phyloP scores from a whole-genome alignment of 2,797 vertebrate genomes.

The Scleropages formosus region DNA sequence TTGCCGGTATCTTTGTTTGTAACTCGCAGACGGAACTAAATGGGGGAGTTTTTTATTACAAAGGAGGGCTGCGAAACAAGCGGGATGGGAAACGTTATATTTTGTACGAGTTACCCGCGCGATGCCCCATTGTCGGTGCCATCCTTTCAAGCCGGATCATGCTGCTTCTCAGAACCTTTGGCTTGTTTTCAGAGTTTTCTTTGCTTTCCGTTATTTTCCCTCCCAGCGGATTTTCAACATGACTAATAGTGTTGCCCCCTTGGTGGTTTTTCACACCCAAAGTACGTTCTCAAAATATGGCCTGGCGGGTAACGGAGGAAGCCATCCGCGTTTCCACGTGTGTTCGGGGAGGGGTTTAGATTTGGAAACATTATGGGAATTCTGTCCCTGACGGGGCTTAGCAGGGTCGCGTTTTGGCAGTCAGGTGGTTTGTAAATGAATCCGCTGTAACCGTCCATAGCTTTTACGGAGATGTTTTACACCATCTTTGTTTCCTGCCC shows the following conservation, averaged over 20 bases:
- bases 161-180: conserved; percentile 8
- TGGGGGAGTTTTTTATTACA: too few relatives aligned
- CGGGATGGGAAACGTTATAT: too few relatives aligned
- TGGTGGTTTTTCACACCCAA: too few relatives aligned
- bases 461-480: too few relatives aligned
- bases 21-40: too few relatives aligned
- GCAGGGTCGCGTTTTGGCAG: not conserved
- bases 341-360: not conserved
- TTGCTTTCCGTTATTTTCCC: conserved; percentile 5
- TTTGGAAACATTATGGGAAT: not conserved
- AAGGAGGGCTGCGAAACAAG: too few relatives aligned
- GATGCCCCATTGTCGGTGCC: not conserved
- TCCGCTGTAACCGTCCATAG: too few relatives aligned
- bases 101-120: too few relatives aligned
- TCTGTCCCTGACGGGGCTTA: not conserved
- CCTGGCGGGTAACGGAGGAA: not conserved
- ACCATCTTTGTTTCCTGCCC: too few relatives aligned
- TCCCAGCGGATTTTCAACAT: not conserved
- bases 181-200: not conserved
- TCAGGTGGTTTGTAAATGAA: not conserved
- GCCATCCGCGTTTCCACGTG: not conserved
- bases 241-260: not conserved
- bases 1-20: too few relatives aligned
- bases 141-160: not conserved
- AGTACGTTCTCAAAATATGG: conserved; percentile 3